Evolutionary conservation across 1,140 invertebrate species (phyloP).

Genomic region (Zaprionus nigranus): DNA sequence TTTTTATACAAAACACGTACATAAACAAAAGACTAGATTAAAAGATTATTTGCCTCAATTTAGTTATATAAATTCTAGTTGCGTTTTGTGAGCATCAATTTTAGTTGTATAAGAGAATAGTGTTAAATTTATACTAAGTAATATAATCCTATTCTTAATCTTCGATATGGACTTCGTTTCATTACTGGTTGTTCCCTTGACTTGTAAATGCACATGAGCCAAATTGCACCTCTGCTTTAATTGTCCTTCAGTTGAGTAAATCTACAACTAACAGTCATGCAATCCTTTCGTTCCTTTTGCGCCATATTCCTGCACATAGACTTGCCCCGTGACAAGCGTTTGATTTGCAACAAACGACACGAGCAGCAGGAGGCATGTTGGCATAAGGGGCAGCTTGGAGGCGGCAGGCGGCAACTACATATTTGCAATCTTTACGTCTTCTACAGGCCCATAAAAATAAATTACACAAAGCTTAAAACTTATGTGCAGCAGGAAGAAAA

Average conservation of each 20-base stretch:
- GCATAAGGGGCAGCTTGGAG: neutral
- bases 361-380: constrained; percentile 3
- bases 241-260: constrained; percentile 23
- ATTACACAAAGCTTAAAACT: constrained; percentile 80
- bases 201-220: neutral
- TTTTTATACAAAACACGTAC: no score
- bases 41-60: no score
- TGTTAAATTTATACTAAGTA: no score
- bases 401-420: constrained; percentile 59
- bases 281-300: constrained; percentile 21
- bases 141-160: no score
- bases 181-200: neutral
- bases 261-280: constrained; percentile 34
- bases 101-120: no score
- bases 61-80: no score
- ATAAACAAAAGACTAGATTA: no score
- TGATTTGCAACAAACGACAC: constrained; percentile 58
- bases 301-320: neutral
- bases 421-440: constrained; percentile 77
- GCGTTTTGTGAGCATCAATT: no score
- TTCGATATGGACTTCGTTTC: neutral
- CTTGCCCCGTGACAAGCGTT: constrained; percentile 40
- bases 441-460: constrained; percentile 79
- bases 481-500: constrained; percentile 76
- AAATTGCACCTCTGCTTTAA: neutral